Base-by-base conservation (phyloP, 2,888 invertebrate species). In the Polymixis lichenea region DNA sequence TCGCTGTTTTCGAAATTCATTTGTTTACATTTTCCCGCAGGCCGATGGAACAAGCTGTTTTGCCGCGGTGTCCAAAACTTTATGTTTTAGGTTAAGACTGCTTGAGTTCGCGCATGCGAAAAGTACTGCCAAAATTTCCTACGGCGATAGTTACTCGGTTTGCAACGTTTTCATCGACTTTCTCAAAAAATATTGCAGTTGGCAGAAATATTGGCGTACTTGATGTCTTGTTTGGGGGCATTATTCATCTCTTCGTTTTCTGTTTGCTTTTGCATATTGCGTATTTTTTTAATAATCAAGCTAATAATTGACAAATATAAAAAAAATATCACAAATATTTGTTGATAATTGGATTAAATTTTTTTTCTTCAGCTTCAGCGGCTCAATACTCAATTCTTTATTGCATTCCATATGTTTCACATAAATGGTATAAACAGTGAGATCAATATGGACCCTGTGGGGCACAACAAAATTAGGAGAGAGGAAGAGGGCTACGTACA, bases 121-220 rank as follows among this genome's bases (percentile, higher is more conserved):
- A 1, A 75, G 1, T 9, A n/a, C 22, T 90, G 94, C 95, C 95
- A 95, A 90, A 85, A 87, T 76, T 65, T 77, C 78, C 79, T 80
- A 87, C 83, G 79, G 84, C 86, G 75, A 74, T 71, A 78, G 87
- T 89, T 89, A 79, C 78, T 77, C 80, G 82, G 85, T 86, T 90
- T 95, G 94, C 95, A 95, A 85, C 93, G 85, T 93, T 94, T 93
- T 93, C 92, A 94, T 95, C 94, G 94, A 95, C 94, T 90, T 93
- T 90, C 87, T 81, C 73, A 69, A 11, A 79, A 87, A 82, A 79
- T 75, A 86, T 85, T 87, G 87, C 89, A 86, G 88, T 78, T 84
- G 77, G 78, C 75, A 71, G 65, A 72, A 66, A 65, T 74, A 72
- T 73, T 51, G 32, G 53, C 13, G 22, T 73, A 43, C 32, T 58